Evolutionary conservation across 2,797 vertebrate genomes (phyloP).

Genomic region (Oryzias sinensis): DNA sequence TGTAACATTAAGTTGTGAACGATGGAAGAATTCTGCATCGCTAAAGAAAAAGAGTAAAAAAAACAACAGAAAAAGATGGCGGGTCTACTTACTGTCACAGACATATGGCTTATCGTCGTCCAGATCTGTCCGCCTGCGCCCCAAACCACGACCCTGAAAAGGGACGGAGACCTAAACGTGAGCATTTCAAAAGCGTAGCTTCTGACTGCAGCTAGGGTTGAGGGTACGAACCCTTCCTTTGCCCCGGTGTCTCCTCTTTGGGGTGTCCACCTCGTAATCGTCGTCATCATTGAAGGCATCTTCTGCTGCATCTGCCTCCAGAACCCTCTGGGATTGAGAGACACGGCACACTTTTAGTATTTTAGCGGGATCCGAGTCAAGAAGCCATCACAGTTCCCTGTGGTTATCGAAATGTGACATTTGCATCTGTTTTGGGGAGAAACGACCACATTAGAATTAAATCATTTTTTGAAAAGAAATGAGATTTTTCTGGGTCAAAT

Average conservation of each 20-base stretch:
- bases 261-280: conserved; percentile 93
- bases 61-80: background rate
- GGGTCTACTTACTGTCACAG: conserved; percentile 92
- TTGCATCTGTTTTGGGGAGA: no score
- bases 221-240: conserved; percentile 89
- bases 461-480: no score
- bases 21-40: background rate
- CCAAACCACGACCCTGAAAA: conserved; percentile 88
- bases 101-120: conserved; percentile 97
- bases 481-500: no score
- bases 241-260: conserved; percentile 92
- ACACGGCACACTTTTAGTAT: background rate
- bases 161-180: conserved; percentile 9
- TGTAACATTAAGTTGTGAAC: no score
- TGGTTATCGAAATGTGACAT: no score
- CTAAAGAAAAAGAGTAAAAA: background rate
- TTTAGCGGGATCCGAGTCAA: no score
- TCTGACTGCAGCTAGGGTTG: background rate
- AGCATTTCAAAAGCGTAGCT: background rate
- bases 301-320: conserved; percentile 95
- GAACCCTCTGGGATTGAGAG: conserved; percentile 82
- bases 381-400: no score
- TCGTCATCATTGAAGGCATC: conserved; percentile 94
- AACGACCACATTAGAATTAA: no score
- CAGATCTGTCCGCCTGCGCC: conserved; percentile 87